Evolutionary conservation across 2,113 vertebrate species (phyloP).

Genomic region (Coryphaenoides rupestris): DNA sequence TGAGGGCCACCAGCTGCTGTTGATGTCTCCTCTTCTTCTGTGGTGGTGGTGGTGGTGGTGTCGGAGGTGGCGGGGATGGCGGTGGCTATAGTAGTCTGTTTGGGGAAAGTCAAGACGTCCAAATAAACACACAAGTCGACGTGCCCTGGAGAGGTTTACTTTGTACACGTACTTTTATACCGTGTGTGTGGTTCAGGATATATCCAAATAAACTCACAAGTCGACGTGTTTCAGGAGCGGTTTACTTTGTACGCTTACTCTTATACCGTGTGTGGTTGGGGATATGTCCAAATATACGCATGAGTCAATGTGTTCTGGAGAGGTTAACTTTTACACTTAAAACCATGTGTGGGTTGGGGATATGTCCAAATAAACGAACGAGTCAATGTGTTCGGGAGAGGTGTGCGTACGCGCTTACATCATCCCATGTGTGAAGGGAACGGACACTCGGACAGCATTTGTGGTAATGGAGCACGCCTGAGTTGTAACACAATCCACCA

Average conservation of each 20-base stretch:
- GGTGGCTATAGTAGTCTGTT: conserved; percentile 45
- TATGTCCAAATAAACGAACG: no score
- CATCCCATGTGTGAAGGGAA: no score
- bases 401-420: no score
- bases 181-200: conserved; percentile 29
- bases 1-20: conserved; percentile 61
- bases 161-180: conserved; percentile 43
- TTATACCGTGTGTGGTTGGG: conserved; percentile 44
- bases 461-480: no score
- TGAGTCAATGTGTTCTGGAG: no score
- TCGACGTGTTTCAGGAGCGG: conserved; percentile 30
- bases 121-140: conserved; percentile 68
- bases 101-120: conserved; percentile 66
- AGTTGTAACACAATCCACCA: conserved; percentile 19
- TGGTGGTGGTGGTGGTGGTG: no score
- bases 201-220: no score
- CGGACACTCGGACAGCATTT: no score
- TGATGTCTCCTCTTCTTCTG: conserved; percentile 11
- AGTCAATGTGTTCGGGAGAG: no score
- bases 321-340: no score
- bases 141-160: conserved; percentile 30
- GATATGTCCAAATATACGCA: neutral
- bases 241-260: conserved; percentile 41
- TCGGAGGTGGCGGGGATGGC: no score
- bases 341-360: no score